These are phyloP conservation scores for Alosa sapidissima DNA, from an alignment of 2,797 vertebrate genomes.

Conservation along the genomic window DNA sequence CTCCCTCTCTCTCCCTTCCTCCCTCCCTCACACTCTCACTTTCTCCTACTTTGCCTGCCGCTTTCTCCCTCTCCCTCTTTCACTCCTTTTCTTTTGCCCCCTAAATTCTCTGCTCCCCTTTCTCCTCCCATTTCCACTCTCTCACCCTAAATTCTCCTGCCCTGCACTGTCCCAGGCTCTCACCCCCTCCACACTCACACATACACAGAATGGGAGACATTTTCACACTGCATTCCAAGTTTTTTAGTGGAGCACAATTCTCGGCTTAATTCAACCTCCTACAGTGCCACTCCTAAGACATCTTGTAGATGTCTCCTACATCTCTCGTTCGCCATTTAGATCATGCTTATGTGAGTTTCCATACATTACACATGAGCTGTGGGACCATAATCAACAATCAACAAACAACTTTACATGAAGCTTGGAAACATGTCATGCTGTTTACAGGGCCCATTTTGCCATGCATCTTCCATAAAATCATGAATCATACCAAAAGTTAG, in stretches of 20 bases:
- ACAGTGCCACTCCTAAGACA: conserved; percentile 3
- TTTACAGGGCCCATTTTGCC: background rate
- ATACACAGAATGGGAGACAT: conserved; percentile 11
- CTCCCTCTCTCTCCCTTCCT: conserved; percentile 52
- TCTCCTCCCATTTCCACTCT: conserved; percentile 58
- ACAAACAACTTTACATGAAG: background rate
- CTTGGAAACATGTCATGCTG: background rate
- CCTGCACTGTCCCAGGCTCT: background rate
- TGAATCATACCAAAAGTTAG: background rate
- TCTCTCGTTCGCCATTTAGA: background rate
- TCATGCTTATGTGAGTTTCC: background rate
- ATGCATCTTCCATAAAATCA: background rate
- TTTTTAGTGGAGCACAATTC: conserved; percentile 14
- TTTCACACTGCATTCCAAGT: conserved; percentile 24
- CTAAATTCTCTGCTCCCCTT: conserved; percentile 26
- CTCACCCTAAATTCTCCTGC: conserved; percentile 52
- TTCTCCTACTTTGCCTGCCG: conserved; percentile 32
- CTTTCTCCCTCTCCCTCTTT: background rate
- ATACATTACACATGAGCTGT: background rate
- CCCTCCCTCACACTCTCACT: conserved; percentile 57
- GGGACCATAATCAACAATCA: background rate
- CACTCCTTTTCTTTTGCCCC: conserved; percentile 8
- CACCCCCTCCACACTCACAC: background rate
- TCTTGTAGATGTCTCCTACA: background rate
- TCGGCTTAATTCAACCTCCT: conserved; percentile 12